Base-by-base conservation (phyloP, 2,888 invertebrate species). In the Conchocele bisecta region DNA sequence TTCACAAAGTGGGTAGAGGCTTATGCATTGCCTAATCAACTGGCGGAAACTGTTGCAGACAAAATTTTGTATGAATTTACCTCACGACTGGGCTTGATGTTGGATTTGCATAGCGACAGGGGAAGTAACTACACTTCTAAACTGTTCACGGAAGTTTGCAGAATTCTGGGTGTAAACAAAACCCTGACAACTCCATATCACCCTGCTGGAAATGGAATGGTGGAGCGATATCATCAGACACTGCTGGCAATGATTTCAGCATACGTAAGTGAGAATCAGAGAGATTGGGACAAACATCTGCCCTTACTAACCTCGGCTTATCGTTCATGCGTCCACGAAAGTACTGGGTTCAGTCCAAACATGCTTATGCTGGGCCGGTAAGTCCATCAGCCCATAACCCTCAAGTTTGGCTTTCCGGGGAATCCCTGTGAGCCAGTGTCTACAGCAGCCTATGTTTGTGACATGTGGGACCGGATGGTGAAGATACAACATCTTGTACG, bases 281-380 rank as follows among this genome's bases (percentile, higher is more conserved):
- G 44, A 15, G 29, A 63, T 28, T 63, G 64, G 64, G 64, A 63
- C 22, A 13, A 39, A 22, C 20, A 42, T 29, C 37, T 56, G 15
- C 37, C 53, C 7, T 42, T 63, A 9, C 7, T 53, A 20, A 63
- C 64, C 11, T 56, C 56, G 5, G 64, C 64, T 3, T 64, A 64
- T 56, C 4, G 64, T 33, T 17, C 31, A 28, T 54, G 33, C 13
- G n/a, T n/a, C 13, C 64, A 64, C 28, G 64, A 56, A 6, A 39
- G 51, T 2, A 57, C 70, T 4, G 70, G 63, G 17, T 70, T 42
- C 22, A 51, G 35, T 7, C 64, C 70, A 28, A 64, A 64, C 26
- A 20, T 54, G 26, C 7, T 64, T 6, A 64, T 64, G 64, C 39
- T 64, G 17, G 64, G 64, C 9, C 4, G 56, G 20, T 44, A 64